These are phyloP conservation scores for Meloidogyne floridensis DNA, from an alignment of 1,140 invertebrate genomes.

Conservation along the genomic window DNA sequence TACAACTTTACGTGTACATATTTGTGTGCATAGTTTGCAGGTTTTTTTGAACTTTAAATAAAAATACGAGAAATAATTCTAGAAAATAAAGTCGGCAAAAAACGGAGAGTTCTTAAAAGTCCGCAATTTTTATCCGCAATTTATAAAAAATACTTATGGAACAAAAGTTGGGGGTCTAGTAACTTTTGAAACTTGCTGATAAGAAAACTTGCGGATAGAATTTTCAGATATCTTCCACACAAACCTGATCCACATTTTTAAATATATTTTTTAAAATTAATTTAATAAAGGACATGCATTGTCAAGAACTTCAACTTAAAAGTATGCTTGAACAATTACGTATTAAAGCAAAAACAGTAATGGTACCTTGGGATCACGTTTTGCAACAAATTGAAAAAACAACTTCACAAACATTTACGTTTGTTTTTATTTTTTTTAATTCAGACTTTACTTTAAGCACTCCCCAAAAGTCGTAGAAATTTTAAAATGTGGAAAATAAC, in stretches of 20 bases:
- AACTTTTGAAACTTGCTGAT: too few species aligned
- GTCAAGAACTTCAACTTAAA: constrained; percentile 69
- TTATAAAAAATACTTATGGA: too few species aligned
- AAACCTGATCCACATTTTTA: neutral
- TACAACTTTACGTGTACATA: constrained; percentile 80
- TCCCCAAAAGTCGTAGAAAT: too few species aligned
- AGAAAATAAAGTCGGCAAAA: too few species aligned
- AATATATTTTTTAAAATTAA: too few species aligned
- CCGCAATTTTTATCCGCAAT: too few species aligned
- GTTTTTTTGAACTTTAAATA: constrained; percentile 19
- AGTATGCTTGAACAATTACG: constrained; percentile 70
- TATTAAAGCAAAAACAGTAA: constrained; percentile 71
- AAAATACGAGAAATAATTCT: neutral
- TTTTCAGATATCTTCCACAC: neutral
- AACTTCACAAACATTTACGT: constrained; percentile 13
- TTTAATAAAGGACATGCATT: constrained; percentile 60
- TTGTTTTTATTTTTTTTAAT: neutral
- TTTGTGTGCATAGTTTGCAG: constrained; percentile 71
- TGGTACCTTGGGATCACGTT: constrained; percentile 71
- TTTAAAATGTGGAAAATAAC: too few species aligned
- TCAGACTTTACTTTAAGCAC: too few species aligned
- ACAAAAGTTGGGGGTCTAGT: too few species aligned
- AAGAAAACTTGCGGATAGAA: too few species aligned
- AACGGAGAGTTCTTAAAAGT: too few species aligned
- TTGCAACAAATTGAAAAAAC: constrained; percentile 57